Evolutionary conservation across 2,888 invertebrate genomes (phyloP).

Genomic region (Linyphia triangularis): DNA sequence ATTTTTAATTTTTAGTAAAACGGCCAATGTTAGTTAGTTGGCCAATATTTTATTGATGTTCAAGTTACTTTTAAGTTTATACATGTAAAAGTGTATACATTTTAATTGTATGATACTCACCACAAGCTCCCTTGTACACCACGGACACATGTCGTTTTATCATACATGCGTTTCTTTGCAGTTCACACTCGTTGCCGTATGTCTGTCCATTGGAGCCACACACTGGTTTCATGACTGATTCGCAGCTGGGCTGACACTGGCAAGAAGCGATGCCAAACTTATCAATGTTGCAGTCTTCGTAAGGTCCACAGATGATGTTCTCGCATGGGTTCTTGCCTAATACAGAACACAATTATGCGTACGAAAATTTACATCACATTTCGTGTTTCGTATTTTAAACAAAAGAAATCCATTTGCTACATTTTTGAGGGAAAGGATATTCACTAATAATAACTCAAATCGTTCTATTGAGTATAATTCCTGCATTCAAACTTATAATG

Average conservation of each 20-base stretch:
- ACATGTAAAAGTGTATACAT: too few relatives aligned
- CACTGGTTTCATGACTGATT: conserved; percentile 82
- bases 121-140: conserved; percentile 85
- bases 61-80: too few relatives aligned
- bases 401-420: too few relatives aligned
- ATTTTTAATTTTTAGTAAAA: too few relatives aligned
- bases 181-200: conserved; percentile 82
- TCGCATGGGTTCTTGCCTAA: conserved; percentile 91
- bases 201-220: conserved; percentile 81
- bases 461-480: too few relatives aligned
- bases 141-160: conserved; percentile 82
- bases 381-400: not conserved
- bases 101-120: conserved; percentile 80
- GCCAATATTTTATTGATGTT: too few relatives aligned
- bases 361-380: not conserved
- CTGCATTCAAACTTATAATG: not conserved
- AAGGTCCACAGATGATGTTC: conserved; percentile 87
- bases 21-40: too few relatives aligned
- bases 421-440: too few relatives aligned
- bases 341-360: not conserved
- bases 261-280: conserved; percentile 90
- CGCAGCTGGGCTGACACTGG: conserved; percentile 89
- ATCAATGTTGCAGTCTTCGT: conserved; percentile 90
- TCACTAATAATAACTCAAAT: too few relatives aligned
- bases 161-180: conserved; percentile 81